Evolutionary conservation across 2,113 vertebrate genomes (phyloP).

Genomic region (Aptenodytes patagonicus): DNA sequence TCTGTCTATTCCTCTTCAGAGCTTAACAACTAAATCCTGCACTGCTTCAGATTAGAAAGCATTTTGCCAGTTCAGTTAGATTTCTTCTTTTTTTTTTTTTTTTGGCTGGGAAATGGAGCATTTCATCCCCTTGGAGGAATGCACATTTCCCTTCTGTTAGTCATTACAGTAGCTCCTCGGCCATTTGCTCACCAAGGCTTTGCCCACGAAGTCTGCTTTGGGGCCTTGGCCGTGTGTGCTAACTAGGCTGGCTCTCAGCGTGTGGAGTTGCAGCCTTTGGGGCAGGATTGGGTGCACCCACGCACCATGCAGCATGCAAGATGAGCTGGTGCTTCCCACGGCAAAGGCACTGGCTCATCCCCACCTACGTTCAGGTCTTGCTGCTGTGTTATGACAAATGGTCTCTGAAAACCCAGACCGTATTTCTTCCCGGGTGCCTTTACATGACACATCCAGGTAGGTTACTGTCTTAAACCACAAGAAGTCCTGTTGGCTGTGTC

Average conservation of each 20-base stretch:
- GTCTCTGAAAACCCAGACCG: background rate
- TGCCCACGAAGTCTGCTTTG: background rate
- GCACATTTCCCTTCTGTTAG: background rate
- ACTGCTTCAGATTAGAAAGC: background rate
- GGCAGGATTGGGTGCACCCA: background rate
- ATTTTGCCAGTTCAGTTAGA: background rate
- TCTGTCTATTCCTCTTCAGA: background rate
- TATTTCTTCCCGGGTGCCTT: background rate
- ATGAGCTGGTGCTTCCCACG: background rate
- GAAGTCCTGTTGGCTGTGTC: background rate
- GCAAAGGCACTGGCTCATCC: background rate
- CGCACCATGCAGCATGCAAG: fast-evolving
- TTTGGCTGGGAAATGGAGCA: background rate
- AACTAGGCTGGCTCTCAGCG: background rate
- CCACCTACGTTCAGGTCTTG: background rate
- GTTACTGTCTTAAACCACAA: background rate
- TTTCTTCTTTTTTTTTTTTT: background rate
- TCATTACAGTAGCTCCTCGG: background rate
- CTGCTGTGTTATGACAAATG: background rate
- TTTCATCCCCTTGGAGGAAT: background rate
- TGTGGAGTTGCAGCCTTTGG: background rate
- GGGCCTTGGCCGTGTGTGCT: background rate
- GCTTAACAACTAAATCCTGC: background rate
- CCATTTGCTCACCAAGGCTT: background rate
- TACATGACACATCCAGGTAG: background rate